phyloP scores from a whole-genome alignment of 2,797 vertebrate species.

The Amblyopsis hoosieri region DNA sequence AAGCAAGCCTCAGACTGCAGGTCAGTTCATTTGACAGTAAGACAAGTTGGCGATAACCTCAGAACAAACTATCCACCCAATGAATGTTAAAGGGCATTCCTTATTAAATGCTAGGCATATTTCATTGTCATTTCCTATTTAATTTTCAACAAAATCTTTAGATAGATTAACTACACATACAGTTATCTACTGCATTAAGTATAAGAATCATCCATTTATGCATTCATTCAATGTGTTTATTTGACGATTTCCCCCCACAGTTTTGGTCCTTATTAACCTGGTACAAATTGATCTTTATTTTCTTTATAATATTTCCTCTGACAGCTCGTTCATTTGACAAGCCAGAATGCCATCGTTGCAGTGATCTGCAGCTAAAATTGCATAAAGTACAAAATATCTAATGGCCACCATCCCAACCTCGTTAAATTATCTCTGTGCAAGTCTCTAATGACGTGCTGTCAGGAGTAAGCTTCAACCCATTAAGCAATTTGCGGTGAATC shows the following conservation, averaged over 20 bases:
- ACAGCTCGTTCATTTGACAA: slow-evolving; percentile 32
- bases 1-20: slow-evolving; percentile 33
- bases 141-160: slow-evolving; percentile 13
- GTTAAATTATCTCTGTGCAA: slow-evolving; percentile 68
- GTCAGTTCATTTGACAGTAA: slow-evolving; percentile 46
- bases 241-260: not conserved
- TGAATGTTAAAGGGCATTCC: slow-evolving; percentile 31
- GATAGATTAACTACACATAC: slow-evolving; percentile 4
- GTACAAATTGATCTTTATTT: slow-evolving; percentile 27
- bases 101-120: slow-evolving; percentile 12
- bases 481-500: slow-evolving; percentile 74
- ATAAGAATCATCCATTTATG: not conserved
- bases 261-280: not conserved
- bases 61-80: slow-evolving; percentile 30
- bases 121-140: slow-evolving; percentile 17
- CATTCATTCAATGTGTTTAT: slow-evolving; percentile 15
- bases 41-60: slow-evolving; percentile 44
- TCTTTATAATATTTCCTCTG: slow-evolving; percentile 43
- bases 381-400: slow-evolving; percentile 68
- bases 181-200: not conserved
- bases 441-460: slow-evolving; percentile 69
- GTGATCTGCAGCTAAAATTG: slow-evolving; percentile 54
- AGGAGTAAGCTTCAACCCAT: slow-evolving; percentile 73
- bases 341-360: slow-evolving; percentile 58
- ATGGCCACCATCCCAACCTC: slow-evolving; percentile 56